Base-by-base conservation (phyloP, 2,888 invertebrate species). In the Drosophila subsilvestris region DNA sequence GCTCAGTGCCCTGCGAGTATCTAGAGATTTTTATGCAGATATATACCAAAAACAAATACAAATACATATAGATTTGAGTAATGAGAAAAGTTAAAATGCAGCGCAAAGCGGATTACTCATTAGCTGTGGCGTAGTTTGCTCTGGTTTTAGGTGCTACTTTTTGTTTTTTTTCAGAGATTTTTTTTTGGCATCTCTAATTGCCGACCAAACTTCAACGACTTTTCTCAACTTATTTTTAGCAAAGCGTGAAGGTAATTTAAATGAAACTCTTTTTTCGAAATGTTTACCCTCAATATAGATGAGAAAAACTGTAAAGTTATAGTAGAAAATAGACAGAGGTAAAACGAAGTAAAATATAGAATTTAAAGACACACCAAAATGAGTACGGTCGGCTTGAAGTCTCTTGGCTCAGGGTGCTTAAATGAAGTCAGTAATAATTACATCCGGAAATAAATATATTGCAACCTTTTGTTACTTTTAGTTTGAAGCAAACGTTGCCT, bases 21-120 rank as follows among this genome's bases (percentile, higher is more conserved):
- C 48, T 27, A 29, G 49, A 17, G 43, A 65, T 55, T 65, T 49
- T 44, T 42, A 63, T 65, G 20, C 66, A 65, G 66, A 66, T 65
- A 49, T 65, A 62, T 32, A 47, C 5, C n/a, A n/a, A n/a, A n/a
- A n/a, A 6, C 1, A 25, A 7, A 17, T n/a, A 25, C 14, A n/a
- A 14, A n/a, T 58, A 63, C 37, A 45, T 57, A 48, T 70, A 71
- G 42, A 58, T 63, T 42, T 71, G 45, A 57, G 63, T 70, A 68
- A 70, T 68, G 50, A 57, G 66, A 75, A 74, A 71, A 67, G 63
- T 66, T 76, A 43, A 20, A 42, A 32, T 60, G 17, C 50, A 71
- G 74, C 53, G 54, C 74, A 43, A 22, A 43, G 60, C 68, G 60
- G 63, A 63, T 76, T 78, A 70, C 67, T 62, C 73, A 75, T 75